Evolutionary conservation across 2,888 invertebrate genomes (phyloP), one percentile per base, ranked within the genome.

Genomic region (Zhengitettix transpicula): DNA sequence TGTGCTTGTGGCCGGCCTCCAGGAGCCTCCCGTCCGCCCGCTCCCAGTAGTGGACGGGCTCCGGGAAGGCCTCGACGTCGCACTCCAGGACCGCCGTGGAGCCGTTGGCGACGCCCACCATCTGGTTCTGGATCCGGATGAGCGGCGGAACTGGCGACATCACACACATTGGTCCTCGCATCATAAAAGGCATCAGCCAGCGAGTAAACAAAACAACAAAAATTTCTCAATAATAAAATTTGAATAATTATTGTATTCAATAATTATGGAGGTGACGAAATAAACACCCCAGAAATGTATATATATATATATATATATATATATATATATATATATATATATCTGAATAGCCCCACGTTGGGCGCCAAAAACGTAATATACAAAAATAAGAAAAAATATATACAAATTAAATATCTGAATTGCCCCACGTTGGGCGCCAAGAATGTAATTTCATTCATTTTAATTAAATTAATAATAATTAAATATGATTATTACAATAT

Each of bases 101-200:
- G 64, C 85, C 85, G 67, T 84, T 83, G 52, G 80, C 77, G 0
- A 84, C 85, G 56, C 85, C 85, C 59, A 90, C 81, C 69, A 83
- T 78, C 69, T 87, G 87, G 68, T 84, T 84, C 58, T 83, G 82
- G 44, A 92, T 87, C 58, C 84, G 78, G 66, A 93, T 89, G 71
- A 87, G 81, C 1, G 93, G 92, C 56, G 89, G 81, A 74, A 93
- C 92, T 93, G n/a, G n/a, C n/a, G n/a, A n/a, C n/a, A n/a, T n/a
- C 77, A n/a, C 17, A 55, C 55, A 55, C 10, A 16, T 11, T 2
- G 8, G 73, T 72, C 65, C n/a, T n/a, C n/a, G 64, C 47, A 11
- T 42, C 44, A 42, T 42, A 11, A 42, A 12, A 11, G 10, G 12
- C 10, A 42, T 10, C 12, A 10, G 44, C 10, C 44, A 42, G 44